Evolutionary conservation across 2,888 invertebrate species (phyloP).

Genomic region (Dasysyrphus tricinctus): DNA sequence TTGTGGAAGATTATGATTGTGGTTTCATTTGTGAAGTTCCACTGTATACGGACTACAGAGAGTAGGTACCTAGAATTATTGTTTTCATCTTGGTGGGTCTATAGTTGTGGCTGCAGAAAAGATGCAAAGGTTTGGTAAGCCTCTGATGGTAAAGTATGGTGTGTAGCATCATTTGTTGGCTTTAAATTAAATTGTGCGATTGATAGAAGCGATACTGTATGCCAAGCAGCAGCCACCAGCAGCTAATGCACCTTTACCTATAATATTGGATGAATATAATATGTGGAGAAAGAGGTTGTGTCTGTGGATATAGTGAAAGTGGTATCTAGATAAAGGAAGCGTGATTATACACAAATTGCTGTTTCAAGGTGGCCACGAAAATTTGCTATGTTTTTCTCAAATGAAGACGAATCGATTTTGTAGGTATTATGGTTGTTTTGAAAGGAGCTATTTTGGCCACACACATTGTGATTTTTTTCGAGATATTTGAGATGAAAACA

Average conservation of each 20-base stretch:
- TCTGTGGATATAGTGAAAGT: conserved; percentile 60
- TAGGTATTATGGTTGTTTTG: conserved; percentile 12
- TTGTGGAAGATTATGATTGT: conserved; percentile 61
- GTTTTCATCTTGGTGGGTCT: conserved; percentile 69
- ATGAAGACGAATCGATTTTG: conserved; percentile 62
- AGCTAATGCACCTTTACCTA: not conserved
- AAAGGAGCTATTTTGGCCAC: conserved; percentile 40
- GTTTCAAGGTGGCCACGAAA: conserved; percentile 45
- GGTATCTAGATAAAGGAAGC: conserved; percentile 51
- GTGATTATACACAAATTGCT: conserved; percentile 61
- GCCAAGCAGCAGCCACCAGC: not conserved
- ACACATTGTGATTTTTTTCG: conserved; percentile 18
- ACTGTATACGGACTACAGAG: not conserved
- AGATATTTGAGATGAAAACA: not conserved
- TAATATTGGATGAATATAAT: not conserved
- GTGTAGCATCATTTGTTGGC: conserved; percentile 56
- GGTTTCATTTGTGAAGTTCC: conserved; percentile 49
- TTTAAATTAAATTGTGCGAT: conserved; percentile 65
- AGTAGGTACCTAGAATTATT: conserved; percentile 40
- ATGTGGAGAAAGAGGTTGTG: conserved; percentile 30
- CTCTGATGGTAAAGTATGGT: not conserved
- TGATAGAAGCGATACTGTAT: conserved; percentile 57
- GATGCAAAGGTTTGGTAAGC: not conserved
- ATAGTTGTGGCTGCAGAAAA: not conserved
- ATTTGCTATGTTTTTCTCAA: conserved; percentile 46